Percentiles rank a stretch among this genome's conserved stretches.
Evolutionary conservation across 2,888 invertebrate species (phyloP).

Genomic region (Standfussiana lucernea): DNA sequence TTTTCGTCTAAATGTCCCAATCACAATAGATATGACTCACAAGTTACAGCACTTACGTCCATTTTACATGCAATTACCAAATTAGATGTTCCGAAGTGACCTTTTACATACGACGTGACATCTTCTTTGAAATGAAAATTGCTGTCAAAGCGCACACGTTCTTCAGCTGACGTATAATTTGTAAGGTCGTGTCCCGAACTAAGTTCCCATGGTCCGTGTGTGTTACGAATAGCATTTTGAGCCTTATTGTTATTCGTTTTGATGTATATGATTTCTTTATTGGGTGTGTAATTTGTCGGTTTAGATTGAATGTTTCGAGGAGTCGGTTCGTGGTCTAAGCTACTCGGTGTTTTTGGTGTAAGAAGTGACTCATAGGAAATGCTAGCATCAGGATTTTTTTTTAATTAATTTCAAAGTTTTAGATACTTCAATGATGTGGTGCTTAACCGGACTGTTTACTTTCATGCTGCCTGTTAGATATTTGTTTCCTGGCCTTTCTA

Average conservation of each 20-base stretch:
- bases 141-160: slow-evolving; percentile 78
- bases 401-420: not conserved
- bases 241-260: slow-evolving; percentile 52
- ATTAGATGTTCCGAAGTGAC: slow-evolving; percentile 73
- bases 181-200: slow-evolving; percentile 71
- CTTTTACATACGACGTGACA: slow-evolving; percentile 71
- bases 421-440: not conserved
- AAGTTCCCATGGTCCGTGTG: slow-evolving; percentile 73
- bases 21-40: slow-evolving; percentile 52
- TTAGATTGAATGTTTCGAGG: slow-evolving; percentile 50
- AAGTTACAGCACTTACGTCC: slow-evolving; percentile 44
- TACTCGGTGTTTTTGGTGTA: slow-evolving; percentile 25
- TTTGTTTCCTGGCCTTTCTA: not conserved
- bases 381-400: not conserved
- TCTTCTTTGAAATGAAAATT: slow-evolving; percentile 70
- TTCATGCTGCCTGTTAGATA: not conserved
- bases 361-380: slow-evolving; percentile 3
- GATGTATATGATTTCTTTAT: slow-evolving; percentile 71
- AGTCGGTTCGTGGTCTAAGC: slow-evolving; percentile 6
- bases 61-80: slow-evolving; percentile 68
- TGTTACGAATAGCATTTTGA: slow-evolving; percentile 59
- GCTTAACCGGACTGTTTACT: not conserved
- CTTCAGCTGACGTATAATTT: slow-evolving; percentile 82
- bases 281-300: slow-evolving; percentile 56
- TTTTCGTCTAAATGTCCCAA: slow-evolving; percentile 23